phyloP scores from a whole-genome alignment of 2,797 vertebrate genomes.

The Otus scops region DNA sequence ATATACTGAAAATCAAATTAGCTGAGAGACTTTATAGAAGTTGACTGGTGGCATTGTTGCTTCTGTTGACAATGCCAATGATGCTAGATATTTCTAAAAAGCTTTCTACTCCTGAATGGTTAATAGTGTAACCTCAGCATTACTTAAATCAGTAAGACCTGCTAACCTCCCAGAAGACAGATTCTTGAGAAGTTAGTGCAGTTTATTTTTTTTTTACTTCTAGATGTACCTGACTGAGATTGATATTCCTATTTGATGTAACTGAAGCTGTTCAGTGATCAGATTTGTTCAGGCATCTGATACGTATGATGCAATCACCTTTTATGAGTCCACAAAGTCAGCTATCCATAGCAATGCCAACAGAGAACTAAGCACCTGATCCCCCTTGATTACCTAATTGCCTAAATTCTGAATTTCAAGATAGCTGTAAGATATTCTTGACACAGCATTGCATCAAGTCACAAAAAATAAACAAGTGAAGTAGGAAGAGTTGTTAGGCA shows the following conservation, averaged over 20 bases:
- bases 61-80: neutral
- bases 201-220: neutral
- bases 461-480: neutral
- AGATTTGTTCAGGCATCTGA: neutral
- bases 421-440: neutral
- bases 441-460: neutral
- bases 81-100: neutral
- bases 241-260: neutral
- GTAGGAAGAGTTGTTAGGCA: neutral
- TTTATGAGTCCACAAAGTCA: neutral
- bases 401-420: neutral
- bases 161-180: neutral
- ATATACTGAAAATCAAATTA: neutral
- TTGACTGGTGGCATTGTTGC: neutral
- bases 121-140: neutral
- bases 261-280: neutral
- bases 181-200: neutral
- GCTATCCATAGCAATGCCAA: neutral
- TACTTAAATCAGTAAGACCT: neutral
- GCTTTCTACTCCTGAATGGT: neutral
- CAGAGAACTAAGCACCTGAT: neutral
- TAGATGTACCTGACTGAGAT: neutral
- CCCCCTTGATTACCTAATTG: neutral
- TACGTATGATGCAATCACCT: neutral
- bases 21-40: neutral